Percentiles rank a stretch among this genome's conserved stretches.
phyloP scores from a whole-genome alignment of 2,888 invertebrate species.

The Ephialtes manifestator region DNA sequence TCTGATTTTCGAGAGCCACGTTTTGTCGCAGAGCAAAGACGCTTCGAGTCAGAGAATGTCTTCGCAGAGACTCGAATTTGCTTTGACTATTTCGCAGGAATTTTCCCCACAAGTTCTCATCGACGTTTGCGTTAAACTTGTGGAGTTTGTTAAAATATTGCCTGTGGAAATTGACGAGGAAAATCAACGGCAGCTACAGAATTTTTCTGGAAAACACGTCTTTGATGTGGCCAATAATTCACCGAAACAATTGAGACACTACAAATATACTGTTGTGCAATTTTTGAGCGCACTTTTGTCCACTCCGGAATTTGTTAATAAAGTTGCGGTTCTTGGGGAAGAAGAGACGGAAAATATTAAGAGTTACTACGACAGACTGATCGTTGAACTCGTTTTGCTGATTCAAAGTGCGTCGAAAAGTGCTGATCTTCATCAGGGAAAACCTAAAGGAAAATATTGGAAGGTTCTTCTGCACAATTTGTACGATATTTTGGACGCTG shows the following conservation, averaged over 20 bases:
- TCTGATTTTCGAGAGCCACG: slow-evolving; percentile 91
- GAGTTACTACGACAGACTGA: slow-evolving; percentile 89
- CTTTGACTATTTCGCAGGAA: slow-evolving; percentile 89
- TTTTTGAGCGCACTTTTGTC: slow-evolving; percentile 91
- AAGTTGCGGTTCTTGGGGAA: slow-evolving; percentile 87
- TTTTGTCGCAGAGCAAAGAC: slow-evolving; percentile 85
- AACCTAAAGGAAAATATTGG: slow-evolving; percentile 92
- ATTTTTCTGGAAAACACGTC: slow-evolving; percentile 84
- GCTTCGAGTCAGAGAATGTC: slow-evolving; percentile 72
- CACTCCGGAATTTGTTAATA: slow-evolving; percentile 90
- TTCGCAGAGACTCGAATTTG: slow-evolving; percentile 88
- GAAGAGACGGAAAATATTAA: slow-evolving; percentile 87
- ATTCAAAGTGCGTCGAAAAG: slow-evolving; percentile 90
- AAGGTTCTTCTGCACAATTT: slow-evolving; percentile 92
- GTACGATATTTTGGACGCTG: slow-evolving; percentile 91
- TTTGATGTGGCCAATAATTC: slow-evolving; percentile 90
- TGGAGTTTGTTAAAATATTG: slow-evolving; percentile 89
- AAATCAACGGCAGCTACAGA: slow-evolving; percentile 78
- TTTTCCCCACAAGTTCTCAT: slow-evolving; percentile 90
- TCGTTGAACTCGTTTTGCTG: slow-evolving; percentile 90
- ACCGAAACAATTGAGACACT: slow-evolving; percentile 93
- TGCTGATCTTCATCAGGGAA: slow-evolving; percentile 88
- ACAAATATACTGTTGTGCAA: slow-evolving; percentile 92
- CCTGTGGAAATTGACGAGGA: slow-evolving; percentile 89
- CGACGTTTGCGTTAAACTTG: slow-evolving; percentile 89